Evolutionary conservation across 2,797 vertebrate genomes (phyloP), one percentile per base, ranked within the genome.

Genomic region (Notolepis coatsorum): DNA sequence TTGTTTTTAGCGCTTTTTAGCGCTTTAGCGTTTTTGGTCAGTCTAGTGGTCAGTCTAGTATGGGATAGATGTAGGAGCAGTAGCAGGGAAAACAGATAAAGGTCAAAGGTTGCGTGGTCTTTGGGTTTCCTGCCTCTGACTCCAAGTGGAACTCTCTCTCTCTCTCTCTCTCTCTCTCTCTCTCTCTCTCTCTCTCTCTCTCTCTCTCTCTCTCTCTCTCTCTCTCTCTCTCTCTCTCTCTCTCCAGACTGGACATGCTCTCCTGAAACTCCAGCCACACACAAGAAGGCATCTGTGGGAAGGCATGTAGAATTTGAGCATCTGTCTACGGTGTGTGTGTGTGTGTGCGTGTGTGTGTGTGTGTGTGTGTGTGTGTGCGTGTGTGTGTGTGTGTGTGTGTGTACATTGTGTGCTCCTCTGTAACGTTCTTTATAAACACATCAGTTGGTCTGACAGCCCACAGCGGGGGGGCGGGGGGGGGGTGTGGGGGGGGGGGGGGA

Each of bases 381-480:
- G 49, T 43, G 18, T 50, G 51, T 71, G 67, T 81, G 76, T 79
- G 54, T 7, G 15, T 49, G 23, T 5, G 54, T 67, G 41, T 8
- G 21, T 31, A 59, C 58, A 48, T 42, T 17, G 15, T 27, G 18
- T 52, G 71, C 81, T 84, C 84, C 85, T 78, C 69, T 68, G 81
- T 81, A 82, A 80, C 68, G 84, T 91, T 92, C 95, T 96, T 94
- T 95, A 97, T 97, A 97, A 98, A 98, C 96, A 97, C 93, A 96
- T 98, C 97, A 97, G 93, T 84, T 74, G 86, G 90, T 90, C 91
- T 97, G 96, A 97, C 96, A 98, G 95, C 86, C 71, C 91, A 67
- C 87, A 83, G 87, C 68, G 37, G 89, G 91, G n/a, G 68, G 86
- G 76, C 68, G 71, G 71, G 55, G 88, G 80, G 92, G 88, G 93